Evolutionary conservation across 1,140 invertebrate genomes (phyloP), one percentile per base, ranked within the genome.

Genomic region (Drosophila tsacasi): DNA sequence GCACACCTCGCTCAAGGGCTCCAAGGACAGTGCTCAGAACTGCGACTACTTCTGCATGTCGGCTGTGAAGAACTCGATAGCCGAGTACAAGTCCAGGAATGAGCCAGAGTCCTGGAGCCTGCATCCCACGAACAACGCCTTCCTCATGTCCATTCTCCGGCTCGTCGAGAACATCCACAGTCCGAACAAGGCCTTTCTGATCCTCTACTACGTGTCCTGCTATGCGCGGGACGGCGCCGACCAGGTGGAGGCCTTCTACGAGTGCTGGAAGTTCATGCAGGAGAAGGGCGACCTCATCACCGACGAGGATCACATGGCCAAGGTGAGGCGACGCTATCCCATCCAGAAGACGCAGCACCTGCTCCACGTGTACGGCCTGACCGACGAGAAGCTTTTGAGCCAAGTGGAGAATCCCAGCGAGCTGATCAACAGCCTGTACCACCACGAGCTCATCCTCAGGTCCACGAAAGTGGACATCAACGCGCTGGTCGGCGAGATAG

Each of bases 161-260:
- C 58, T 93, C 37, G 78, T 92, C 0, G 73, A 79, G 12, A 79
- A 84, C 30, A 79, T 93, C 1, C 69, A 78, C 10, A 91, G 74
- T 61, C 82, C 79, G 8, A 80, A 66, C 13, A 93, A 92, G 49
- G 79, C 74, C 8, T 84, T 93, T 23, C 55, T 91, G 9, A 92
- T 93, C 47, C 72, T 93, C 17, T 93, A 93, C 54, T 92, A 89
- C 63, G 89, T 93, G 1, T 71, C 87, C 0, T 89, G 79, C 59
- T 83, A 93, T 69, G 91, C 92, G 0, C 87, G 91, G 0, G 81
- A 91, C 17, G 94, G 94, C 6, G 94, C 94, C 13, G 94, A 95
- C 86, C 94, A 95, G 91, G 94, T 95, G 9, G 94, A 94, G 50
- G 94, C 94, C 15, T 93, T 94, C 25, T 94, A 94, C 59, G 93